These are phyloP conservation scores for Brienomyrus brachyistius DNA, from an alignment of 2,113 vertebrate species.

Conservation along the genomic window DNA sequence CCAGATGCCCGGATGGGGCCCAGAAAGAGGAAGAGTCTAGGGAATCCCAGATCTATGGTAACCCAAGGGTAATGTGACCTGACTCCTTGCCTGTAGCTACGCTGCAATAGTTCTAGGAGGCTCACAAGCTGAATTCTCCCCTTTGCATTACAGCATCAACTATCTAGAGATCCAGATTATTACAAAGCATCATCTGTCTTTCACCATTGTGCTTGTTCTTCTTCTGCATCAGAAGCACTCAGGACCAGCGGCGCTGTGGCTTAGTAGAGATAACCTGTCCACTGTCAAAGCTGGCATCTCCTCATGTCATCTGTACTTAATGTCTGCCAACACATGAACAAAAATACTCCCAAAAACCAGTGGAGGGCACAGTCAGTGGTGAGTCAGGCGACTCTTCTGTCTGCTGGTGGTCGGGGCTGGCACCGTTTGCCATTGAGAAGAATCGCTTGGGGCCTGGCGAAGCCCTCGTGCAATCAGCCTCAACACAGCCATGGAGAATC, in stretches of 20 bases:
- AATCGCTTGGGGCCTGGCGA: neutral
- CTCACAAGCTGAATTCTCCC: conserved; percentile 4
- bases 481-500: conserved; percentile 41
- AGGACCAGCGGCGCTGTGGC: conserved; percentile 22
- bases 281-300: neutral
- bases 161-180: conserved; percentile 35
- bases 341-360: neutral
- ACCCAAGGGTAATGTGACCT: neutral
- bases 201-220: conserved; percentile 21
- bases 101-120: conserved; percentile 24
- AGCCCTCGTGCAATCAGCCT: conserved; percentile 45
- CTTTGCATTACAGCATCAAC: conserved; percentile 12
- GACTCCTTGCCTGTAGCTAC: conserved; percentile 27
- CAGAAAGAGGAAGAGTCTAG: neutral
- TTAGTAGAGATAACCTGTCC: neutral
- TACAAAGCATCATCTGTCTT: conserved; percentile 34
- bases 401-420: conserved; percentile 17
- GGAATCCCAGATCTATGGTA: neutral
- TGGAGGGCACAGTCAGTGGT: neutral
- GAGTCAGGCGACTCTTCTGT: conserved; percentile 19
- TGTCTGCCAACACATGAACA: neutral
- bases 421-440: conserved; percentile 30
- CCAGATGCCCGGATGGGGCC: neutral
- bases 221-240: conserved; percentile 29
- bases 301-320: neutral